Evolutionary conservation across 2,113 vertebrate genomes (phyloP).

Genomic region (Hiodon alosoides): DNA sequence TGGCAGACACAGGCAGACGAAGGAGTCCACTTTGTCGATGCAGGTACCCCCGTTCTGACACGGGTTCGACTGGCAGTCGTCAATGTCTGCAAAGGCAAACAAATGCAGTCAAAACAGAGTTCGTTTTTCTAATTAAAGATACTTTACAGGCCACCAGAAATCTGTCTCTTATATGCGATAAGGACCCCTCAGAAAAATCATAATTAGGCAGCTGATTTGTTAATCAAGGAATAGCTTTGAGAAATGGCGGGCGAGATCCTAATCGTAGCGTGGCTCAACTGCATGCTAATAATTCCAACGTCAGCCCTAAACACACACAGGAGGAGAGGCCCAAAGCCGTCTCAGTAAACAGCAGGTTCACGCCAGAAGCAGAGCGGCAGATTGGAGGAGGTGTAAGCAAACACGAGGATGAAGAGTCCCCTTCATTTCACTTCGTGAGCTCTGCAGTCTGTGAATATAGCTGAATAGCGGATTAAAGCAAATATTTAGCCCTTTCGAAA

Average conservation of each 20-base stretch:
- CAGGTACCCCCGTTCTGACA: slow-evolving; percentile 93
- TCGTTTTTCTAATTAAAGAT: slow-evolving; percentile 10
- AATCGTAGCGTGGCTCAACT: background rate
- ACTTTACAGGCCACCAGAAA: background rate
- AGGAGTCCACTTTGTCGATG: slow-evolving; percentile 84
- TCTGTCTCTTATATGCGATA: slow-evolving; percentile 4
- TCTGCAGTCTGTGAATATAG: background rate
- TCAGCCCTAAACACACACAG: background rate
- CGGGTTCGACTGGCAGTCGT: slow-evolving; percentile 70
- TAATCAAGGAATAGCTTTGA: slow-evolving; percentile 6
- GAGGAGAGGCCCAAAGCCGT: background rate
- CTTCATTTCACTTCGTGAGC: too few relatives aligned
- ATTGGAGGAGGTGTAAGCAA: background rate
- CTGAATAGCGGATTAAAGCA: background rate
- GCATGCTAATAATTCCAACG: background rate
- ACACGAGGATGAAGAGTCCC: background rate
- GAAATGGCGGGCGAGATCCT: background rate
- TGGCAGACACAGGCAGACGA: slow-evolving; percentile 87
- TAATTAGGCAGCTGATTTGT: slow-evolving; percentile 13
- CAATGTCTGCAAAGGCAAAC: slow-evolving; percentile 52
- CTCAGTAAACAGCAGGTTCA: background rate
- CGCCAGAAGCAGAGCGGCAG: background rate
- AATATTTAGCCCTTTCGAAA: background rate
- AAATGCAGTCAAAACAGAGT: background rate
- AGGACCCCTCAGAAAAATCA: slow-evolving; percentile 6